These are phyloP conservation scores for Ceyx cyanopectus DNA, from an alignment of 2,113 vertebrate genomes.

Conservation along the genomic window DNA sequence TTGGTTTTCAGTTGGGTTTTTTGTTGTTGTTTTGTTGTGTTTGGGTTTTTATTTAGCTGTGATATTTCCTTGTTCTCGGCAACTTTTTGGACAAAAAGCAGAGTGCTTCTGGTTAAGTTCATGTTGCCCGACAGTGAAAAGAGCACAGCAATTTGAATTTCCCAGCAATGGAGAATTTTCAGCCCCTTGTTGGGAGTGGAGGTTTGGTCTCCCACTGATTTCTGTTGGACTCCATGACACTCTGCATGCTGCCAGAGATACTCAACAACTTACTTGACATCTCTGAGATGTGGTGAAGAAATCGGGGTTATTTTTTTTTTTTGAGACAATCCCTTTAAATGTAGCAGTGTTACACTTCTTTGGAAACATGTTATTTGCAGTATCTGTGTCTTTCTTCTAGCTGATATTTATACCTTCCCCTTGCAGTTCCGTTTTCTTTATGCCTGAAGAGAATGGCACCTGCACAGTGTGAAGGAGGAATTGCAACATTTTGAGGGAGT, in stretches of 20 bases:
- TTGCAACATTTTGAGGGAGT: background rate
- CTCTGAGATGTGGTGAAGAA: background rate
- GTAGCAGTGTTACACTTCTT: background rate
- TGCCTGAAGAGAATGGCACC: background rate
- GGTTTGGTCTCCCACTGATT: background rate
- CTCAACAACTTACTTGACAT: background rate
- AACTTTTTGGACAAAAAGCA: constrained; percentile 8
- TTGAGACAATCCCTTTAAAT: background rate
- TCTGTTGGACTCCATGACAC: background rate
- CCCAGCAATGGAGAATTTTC: background rate
- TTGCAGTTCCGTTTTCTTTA: background rate
- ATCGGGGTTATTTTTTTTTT: background rate
- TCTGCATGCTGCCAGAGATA: background rate
- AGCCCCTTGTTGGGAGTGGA: background rate
- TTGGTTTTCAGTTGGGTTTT: background rate
- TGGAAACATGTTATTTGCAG: background rate
- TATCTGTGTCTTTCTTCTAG: background rate
- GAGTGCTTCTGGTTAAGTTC: background rate
- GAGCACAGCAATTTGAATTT: background rate
- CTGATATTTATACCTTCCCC: background rate
- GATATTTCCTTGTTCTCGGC: background rate
- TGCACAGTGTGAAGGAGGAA: background rate
- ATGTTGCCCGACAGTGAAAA: background rate
- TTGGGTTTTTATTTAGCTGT: background rate
- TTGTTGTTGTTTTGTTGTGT: background rate